Percentiles rank a stretch among this genome's conserved stretches.
Conservation (phyloP, 2,113 vertebrate genomes). For the Urocynchramus pylzowi region DNA sequence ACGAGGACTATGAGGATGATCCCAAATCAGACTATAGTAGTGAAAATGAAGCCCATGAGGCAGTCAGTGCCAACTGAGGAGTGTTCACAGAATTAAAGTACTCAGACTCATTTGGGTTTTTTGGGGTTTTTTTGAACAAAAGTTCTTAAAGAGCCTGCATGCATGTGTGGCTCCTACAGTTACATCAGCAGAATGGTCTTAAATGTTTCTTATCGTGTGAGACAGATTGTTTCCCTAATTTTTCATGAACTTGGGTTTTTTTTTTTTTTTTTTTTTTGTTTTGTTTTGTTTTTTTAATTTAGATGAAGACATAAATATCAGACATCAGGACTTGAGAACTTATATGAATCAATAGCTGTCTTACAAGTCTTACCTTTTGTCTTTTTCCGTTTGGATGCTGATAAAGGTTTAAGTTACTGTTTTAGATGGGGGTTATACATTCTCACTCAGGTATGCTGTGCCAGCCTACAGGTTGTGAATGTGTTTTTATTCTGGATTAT, state of each 20-base stretch:
- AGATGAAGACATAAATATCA: slow-evolving; percentile 89
- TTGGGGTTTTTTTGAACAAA: slow-evolving; percentile 72
- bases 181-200: slow-evolving; percentile 98
- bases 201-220: slow-evolving; percentile 96
- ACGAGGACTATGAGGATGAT: slow-evolving; percentile 97
- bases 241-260: slow-evolving; percentile 76
- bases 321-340: slow-evolving; percentile 94
- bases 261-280: not conserved
- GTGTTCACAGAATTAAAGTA: slow-evolving; percentile 74
- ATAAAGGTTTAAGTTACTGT: slow-evolving; percentile 92
- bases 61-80: slow-evolving; percentile 94
- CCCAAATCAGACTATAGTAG: slow-evolving; percentile 99
- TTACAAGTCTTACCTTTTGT: slow-evolving; percentile 90
- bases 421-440: slow-evolving; percentile 93
- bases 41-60: slow-evolving; percentile 94
- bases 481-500: slow-evolving; percentile 94
- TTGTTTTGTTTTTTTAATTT: slow-evolving; percentile 79
- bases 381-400: slow-evolving; percentile 86
- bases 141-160: slow-evolving; percentile 92
- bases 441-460: slow-evolving; percentile 99
- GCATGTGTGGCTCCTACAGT: slow-evolving; percentile 90
- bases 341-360: slow-evolving; percentile 86
- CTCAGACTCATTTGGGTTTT: slow-evolving; percentile 72
- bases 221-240: slow-evolving; percentile 88
- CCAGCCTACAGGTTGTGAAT: slow-evolving; percentile 99